Conservation (phyloP, 2,113 vertebrate species). For the Pelecanus crispus region DNA sequence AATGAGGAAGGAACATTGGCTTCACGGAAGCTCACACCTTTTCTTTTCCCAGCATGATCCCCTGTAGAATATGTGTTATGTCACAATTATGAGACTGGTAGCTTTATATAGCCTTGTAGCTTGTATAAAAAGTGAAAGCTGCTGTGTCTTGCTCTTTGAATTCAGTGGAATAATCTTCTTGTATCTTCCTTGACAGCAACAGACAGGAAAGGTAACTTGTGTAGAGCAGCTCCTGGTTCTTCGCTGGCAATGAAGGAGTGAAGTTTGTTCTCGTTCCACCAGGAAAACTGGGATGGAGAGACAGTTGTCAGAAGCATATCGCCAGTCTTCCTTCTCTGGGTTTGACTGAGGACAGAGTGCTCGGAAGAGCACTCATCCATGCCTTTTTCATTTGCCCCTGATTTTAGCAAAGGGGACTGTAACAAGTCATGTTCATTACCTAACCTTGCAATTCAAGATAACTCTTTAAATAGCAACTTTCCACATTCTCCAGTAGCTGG, state of each 20-base stretch:
- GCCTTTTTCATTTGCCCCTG: neutral
- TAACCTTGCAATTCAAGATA: conserved; percentile 30
- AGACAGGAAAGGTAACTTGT: neutral
- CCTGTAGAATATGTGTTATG: neutral
- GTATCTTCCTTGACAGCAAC: neutral
- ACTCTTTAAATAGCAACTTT: conserved; percentile 49
- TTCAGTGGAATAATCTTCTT: neutral
- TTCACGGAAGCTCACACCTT: neutral
- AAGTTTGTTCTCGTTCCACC: neutral
- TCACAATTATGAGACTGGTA: neutral
- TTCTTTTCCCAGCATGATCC: conserved; percentile 27
- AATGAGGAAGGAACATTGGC: neutral
- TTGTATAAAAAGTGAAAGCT: neutral
- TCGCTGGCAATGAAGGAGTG: neutral
- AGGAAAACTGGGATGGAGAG: neutral
- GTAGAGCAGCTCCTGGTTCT: neutral
- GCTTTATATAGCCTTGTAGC: neutral
- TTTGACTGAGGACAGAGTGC: neutral
- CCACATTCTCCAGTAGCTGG: conserved; percentile 26
- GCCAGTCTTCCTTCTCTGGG: neutral
- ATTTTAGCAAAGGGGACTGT: neutral
- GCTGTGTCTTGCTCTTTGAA: neutral
- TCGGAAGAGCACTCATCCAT: neutral
- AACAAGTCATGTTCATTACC: conserved; percentile 3
- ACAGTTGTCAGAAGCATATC: neutral